A percentile compares a stretch with the other conserved stretches of the same genome.
Evolutionary conservation across 2,888 invertebrate species (phyloP).

Genomic region (Schizaphis graminum): DNA sequence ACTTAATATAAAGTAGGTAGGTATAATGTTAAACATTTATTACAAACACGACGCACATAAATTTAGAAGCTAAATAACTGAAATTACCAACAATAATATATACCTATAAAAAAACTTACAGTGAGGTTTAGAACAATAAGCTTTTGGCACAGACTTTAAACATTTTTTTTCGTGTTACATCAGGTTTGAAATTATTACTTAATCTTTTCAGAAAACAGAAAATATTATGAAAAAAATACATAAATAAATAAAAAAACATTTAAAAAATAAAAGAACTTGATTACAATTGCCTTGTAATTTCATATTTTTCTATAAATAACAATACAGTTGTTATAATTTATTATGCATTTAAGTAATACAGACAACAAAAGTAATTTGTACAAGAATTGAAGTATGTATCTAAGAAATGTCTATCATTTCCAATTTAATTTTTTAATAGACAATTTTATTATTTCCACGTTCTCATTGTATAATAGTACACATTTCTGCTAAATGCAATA

Average conservation of each 20-base stretch:
- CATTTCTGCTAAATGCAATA: not conserved
- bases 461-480: not conserved
- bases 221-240: not conserved
- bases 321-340: not conserved
- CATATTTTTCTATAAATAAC: not conserved
- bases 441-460: too few relatives aligned
- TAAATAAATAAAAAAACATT: not conserved
- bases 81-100: slow-evolving; percentile 37
- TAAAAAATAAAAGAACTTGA: not conserved
- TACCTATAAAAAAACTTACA: slow-evolving; percentile 21
- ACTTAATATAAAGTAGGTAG: not conserved
- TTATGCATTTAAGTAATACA: not conserved
- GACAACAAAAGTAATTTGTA: not conserved
- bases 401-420: not conserved
- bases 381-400: not conserved
- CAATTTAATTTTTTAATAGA: not conserved
- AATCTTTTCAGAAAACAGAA: not conserved
- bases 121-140: slow-evolving; percentile 48
- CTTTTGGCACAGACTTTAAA: slow-evolving; percentile 49
- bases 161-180: slow-evolving; percentile 41
- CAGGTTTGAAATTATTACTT: slow-evolving; percentile 3
- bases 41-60: slow-evolving; percentile 4
- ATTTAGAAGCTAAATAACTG: slow-evolving; percentile 39
- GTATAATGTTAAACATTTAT: slow-evolving; percentile 4
- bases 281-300: not conserved